Evolutionary conservation across 2,888 invertebrate genomes (phyloP), one percentile per base, ranked within the genome.

Genomic region (Linnaemya tessellans): DNA sequence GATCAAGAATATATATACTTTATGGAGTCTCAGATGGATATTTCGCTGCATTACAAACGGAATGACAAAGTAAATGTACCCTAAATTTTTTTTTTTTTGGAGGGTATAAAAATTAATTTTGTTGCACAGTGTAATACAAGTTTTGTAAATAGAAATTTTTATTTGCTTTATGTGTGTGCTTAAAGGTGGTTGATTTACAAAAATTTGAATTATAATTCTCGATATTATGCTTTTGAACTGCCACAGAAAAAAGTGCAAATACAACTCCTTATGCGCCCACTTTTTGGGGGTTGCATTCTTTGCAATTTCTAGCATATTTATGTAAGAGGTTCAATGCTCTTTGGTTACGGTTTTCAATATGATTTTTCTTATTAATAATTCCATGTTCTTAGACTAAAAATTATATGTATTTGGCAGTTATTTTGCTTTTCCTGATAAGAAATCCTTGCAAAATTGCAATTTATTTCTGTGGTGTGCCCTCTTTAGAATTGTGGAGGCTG

Each of bases 281-380:
- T 25, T 9, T 25, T 46, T 35, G 10, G 51, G 11, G 20, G 9
- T 25, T 18, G 70, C 35, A 46, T 43, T 56, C 9, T 10, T 18
- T 46, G 11, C 38, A 20, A 18, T 51, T 62, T 51, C 10, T 22
- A 15, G 22, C 49, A 64, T 64, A 58, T 60, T 65, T 49, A 11
- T 51, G 25, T 43, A 20, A 49, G 30, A 38, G 64, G 68, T 79
- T 81, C 81, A 85, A 20, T 85, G 81, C 74, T 74, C 78, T 84
- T 84, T 84, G 2, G 84, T 43, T 68, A 84, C 43, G 84, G 60
- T 70, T 79, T 85, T 85, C 78, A 80, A 51, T 75, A 58, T 35
- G 51, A 9, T 68, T 64, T 68, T 56, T 56, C 75, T 41, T 46
- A 60, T 70, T 80, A 74, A 68, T 75, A 81, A 75, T 70, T 54